Evolutionary conservation across 2,797 vertebrate genomes (phyloP).

Genomic region (Lepus townsendii): DNA sequence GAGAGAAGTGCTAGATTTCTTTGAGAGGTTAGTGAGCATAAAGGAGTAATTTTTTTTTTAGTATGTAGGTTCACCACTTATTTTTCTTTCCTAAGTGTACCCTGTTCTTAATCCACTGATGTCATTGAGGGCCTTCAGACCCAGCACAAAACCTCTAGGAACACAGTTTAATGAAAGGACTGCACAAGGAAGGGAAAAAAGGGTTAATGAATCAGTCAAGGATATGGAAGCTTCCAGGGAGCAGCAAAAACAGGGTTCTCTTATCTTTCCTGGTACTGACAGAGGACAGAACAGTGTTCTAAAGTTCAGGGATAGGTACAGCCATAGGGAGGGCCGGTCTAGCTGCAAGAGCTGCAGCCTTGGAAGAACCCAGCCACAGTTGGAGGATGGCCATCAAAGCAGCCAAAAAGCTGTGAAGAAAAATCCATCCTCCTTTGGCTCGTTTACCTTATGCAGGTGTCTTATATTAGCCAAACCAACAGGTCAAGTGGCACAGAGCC

Average conservation of each 20-base stretch:
- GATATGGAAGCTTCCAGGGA: not conserved
- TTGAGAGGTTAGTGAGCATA: slow-evolving; percentile 9
- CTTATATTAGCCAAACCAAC: not conserved
- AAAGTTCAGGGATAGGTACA: not conserved
- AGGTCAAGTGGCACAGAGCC: not conserved
- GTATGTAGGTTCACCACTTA: not conserved
- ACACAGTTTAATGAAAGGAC: not conserved
- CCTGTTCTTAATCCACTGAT: not conserved
- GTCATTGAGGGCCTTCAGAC: not conserved
- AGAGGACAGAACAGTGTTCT: not conserved
- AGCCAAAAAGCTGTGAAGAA: not conserved
- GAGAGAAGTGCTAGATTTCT: slow-evolving; percentile 10
- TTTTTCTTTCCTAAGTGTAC: not conserved
- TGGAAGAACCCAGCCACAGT: not conserved
- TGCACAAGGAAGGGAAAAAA: not conserved
- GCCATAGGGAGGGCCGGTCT: not conserved
- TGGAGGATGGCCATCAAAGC: not conserved
- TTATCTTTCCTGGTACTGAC: not conserved
- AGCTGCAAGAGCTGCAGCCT: not conserved
- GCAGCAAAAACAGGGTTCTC: not conserved
- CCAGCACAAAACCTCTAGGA: not conserved
- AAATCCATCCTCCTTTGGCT: not conserved
- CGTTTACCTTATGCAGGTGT: not conserved
- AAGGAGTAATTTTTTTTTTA: not conserved
- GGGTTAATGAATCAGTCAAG: not conserved